These are phyloP conservation scores for Vespertilio murinus DNA, from an alignment of 2,797 vertebrate species.

Conservation along the genomic window DNA sequence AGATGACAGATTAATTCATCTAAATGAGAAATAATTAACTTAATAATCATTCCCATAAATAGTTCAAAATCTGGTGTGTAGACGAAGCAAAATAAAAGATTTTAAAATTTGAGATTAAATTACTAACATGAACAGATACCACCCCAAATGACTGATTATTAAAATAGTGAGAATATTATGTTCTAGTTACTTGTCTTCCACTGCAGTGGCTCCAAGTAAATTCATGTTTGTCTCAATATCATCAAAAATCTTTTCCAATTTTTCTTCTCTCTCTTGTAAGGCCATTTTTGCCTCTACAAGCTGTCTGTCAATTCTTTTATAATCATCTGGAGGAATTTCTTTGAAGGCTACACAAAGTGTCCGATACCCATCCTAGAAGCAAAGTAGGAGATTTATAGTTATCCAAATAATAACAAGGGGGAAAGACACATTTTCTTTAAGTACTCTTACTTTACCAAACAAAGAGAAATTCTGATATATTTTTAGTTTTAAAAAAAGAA, in stretches of 20 bases:
- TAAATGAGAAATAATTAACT: constrained; percentile 52
- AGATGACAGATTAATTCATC: constrained; percentile 27
- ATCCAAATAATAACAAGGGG: neutral
- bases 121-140: neutral
- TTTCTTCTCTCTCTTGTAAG: constrained; percentile 95
- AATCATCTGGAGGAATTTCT: constrained; percentile 88
- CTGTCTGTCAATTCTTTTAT: constrained; percentile 86
- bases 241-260: constrained; percentile 93
- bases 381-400: constrained; percentile 54
- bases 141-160: constrained; percentile 33
- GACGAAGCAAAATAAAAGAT: constrained; percentile 39
- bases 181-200: constrained; percentile 93
- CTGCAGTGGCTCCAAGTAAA: constrained; percentile 96
- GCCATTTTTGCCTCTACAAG: constrained; percentile 92
- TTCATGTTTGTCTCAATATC: constrained; percentile 94
- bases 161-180: constrained; percentile 53
- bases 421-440: neutral
- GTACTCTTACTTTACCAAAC: constrained; percentile 2
- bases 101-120: constrained; percentile 53
- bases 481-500: constrained; percentile 5
- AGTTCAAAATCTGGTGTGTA: neutral
- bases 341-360: constrained; percentile 97
- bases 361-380: constrained; percentile 93
- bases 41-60: constrained; percentile 43
- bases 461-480: constrained; percentile 46